A percentile compares a stretch with the other conserved stretches of the same genome.
Conservation (phyloP, 2,797 vertebrate genomes). For the Phoebastria nigripes region DNA sequence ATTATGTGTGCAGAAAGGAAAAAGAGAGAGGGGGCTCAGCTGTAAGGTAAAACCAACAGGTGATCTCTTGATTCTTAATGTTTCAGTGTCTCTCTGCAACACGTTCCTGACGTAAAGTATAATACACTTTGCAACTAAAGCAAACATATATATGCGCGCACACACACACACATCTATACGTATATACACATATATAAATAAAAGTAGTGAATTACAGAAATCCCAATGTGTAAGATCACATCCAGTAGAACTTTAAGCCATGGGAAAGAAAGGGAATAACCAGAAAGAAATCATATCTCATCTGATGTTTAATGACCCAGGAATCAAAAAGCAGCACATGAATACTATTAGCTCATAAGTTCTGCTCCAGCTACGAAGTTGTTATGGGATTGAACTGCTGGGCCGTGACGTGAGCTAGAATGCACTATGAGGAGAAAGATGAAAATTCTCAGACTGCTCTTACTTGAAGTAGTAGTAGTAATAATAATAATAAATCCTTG, state of each 20-base stretch:
- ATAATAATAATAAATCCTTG: background rate
- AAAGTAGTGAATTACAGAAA: background rate
- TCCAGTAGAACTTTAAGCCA: background rate
- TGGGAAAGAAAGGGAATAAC: background rate
- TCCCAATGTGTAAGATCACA: background rate
- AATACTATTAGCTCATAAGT: background rate
- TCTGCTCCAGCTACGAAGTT: background rate
- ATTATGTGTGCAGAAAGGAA: background rate
- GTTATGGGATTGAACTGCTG: background rate
- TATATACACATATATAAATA: background rate
- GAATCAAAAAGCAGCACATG: background rate
- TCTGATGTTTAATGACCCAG: background rate
- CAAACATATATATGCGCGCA: background rate
- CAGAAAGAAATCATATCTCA: background rate
- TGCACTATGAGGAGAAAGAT: background rate
- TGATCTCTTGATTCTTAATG: background rate
- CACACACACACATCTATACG: fast-evolving
- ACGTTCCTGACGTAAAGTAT: fast-evolving
- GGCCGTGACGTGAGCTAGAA: background rate
- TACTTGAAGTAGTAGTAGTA: background rate
- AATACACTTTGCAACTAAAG: background rate
- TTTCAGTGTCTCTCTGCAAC: background rate
- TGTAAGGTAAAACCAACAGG: background rate
- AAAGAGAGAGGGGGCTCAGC: background rate
- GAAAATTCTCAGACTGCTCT: background rate